A percentile compares a stretch with the other conserved stretches of the same genome.
phyloP scores from a whole-genome alignment of 2,113 vertebrate genomes.

The Corythornis madagascariensis region DNA sequence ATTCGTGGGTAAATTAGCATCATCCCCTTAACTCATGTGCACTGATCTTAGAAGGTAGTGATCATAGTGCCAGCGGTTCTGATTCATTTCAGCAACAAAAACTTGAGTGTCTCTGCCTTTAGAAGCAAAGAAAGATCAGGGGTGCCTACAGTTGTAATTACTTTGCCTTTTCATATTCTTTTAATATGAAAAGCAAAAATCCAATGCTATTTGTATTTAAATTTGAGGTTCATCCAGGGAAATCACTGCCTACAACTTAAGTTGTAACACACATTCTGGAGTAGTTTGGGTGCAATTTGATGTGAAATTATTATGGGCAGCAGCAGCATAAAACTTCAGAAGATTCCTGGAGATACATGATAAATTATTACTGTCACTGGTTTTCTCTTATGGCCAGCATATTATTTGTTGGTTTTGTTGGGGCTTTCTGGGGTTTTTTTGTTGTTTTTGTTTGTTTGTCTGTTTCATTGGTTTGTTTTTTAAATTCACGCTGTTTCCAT shows the following conservation, averaged over 20 bases:
- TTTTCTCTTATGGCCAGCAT: not conserved
- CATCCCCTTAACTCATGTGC: not conserved
- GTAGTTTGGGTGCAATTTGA: slow-evolving; percentile 2
- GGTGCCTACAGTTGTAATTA: not conserved
- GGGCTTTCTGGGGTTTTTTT: not conserved
- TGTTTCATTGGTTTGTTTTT: not conserved
- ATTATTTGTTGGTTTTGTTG: too few relatives aligned
- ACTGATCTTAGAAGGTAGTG: not conserved
- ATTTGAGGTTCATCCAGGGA: slow-evolving; percentile 1
- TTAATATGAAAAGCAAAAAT: not conserved
- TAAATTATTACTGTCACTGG: not conserved
- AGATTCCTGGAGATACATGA: not conserved
- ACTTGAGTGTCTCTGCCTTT: not conserved
- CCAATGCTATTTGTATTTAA: not conserved
- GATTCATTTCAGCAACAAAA: not conserved
- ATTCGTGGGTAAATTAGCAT: not conserved
- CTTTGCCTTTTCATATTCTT: not conserved
- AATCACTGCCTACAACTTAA: slow-evolving; percentile 27
- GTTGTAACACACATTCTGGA: slow-evolving; percentile 31
- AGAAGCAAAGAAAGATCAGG: not conserved
- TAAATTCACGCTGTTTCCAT: not conserved
- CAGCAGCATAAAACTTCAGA: slow-evolving; percentile 15
- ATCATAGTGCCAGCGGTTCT: not conserved
- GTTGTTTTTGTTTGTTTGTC: too few relatives aligned
- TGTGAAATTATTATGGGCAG: slow-evolving; percentile 11